These are phyloP conservation scores for Cynopterus brachyotis DNA, from an alignment of 2,113 vertebrate species.

Conservation along the genomic window DNA sequence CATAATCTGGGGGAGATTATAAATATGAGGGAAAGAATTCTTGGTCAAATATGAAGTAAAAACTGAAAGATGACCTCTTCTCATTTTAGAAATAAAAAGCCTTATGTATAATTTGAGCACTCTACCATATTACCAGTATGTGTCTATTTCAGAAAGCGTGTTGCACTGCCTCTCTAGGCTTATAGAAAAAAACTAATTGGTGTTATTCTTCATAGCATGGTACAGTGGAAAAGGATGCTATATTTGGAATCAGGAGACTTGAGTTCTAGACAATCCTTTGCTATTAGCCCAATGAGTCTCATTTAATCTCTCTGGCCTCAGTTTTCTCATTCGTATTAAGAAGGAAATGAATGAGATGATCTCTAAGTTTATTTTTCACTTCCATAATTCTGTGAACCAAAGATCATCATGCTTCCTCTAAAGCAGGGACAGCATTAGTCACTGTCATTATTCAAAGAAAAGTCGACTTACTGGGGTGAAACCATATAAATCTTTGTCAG, in stretches of 20 bases:
- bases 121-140: conserved; percentile 50
- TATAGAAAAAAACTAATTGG: conserved; percentile 61
- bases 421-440: conserved; percentile 72
- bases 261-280: neutral
- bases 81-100: conserved; percentile 3
- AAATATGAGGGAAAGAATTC: neutral
- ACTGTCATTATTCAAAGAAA: conserved; percentile 79
- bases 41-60: neutral
- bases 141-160: conserved; percentile 66
- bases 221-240: neutral
- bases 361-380: conserved; percentile 38
- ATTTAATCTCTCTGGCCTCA: neutral
- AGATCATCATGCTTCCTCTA: conserved; percentile 75
- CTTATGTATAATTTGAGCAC: conserved; percentile 43
- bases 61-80: neutral
- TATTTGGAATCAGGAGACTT: neutral
- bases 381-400: conserved; percentile 39
- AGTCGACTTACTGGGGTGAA: conserved; percentile 72
- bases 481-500: conserved; percentile 82
- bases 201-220: conserved; percentile 6
- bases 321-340: neutral
- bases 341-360: neutral
- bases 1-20: neutral
- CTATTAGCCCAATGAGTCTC: neutral
- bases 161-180: conserved; percentile 57